Conservation (phyloP, 2,888 invertebrate genomes). For the Cloeon dipterum region DNA sequence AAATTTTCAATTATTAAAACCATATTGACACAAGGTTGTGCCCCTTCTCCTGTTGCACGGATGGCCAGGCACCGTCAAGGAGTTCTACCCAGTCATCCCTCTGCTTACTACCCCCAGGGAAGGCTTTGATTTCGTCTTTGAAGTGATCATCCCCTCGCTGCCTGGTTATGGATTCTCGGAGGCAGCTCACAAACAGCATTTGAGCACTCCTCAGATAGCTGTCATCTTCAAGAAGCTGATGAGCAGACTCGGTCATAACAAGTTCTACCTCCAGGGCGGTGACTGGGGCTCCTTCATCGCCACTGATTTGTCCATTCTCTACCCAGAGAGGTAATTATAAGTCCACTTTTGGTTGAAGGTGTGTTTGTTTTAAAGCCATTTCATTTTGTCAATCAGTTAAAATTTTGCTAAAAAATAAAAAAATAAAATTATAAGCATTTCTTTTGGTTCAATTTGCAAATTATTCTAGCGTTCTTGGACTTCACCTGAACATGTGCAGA, state of each 20-base stretch:
- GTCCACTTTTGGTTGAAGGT: too few relatives aligned
- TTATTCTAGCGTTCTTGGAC: conserved; percentile 23
- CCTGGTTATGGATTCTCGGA: conserved; percentile 28
- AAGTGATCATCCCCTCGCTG: conserved; percentile 25
- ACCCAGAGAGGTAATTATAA: conserved; percentile 24
- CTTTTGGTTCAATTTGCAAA: too few relatives aligned
- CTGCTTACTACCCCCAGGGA: conserved; percentile 27
- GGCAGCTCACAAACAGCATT: conserved; percentile 15
- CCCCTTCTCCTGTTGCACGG: conserved; percentile 58
- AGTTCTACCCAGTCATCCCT: conserved; percentile 56
- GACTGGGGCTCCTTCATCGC: conserved; percentile 58
- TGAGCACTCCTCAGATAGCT: conserved; percentile 20
- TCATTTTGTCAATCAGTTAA: neutral
- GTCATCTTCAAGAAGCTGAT: conserved; percentile 41
- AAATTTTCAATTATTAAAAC: conserved; percentile 11
- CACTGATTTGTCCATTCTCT: conserved; percentile 33
- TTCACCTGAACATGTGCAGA: conserved; percentile 39
- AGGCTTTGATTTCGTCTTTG: conserved; percentile 41
- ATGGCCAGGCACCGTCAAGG: conserved; percentile 66
- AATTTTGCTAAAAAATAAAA: neutral
- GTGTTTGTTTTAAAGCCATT: neutral
- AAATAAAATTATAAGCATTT: neutral
- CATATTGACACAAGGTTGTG: conserved; percentile 25
- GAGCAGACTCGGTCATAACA: conserved; percentile 37
- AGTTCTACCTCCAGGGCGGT: conserved; percentile 51